Evolutionary conservation across 2,113 vertebrate genomes (phyloP).

Genomic region (Protomyctophum bolini): DNA sequence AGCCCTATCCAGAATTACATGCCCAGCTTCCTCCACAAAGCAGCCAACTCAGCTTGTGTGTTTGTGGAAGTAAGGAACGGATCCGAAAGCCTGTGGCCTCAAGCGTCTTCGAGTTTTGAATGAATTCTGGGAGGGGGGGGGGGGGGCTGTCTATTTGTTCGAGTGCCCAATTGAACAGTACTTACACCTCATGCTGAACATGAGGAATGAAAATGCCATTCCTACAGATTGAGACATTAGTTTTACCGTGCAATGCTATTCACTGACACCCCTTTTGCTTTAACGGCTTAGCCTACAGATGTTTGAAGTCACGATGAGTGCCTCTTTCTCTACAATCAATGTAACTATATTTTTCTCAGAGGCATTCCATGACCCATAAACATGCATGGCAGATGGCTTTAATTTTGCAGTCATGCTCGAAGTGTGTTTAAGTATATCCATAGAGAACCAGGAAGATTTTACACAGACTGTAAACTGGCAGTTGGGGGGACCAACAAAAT

Average conservation of each 20-base stretch:
- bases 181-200: neutral
- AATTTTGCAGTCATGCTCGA: neutral
- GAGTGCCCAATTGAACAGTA: constrained; percentile 13
- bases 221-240: neutral
- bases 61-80: constrained; percentile 33
- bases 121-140: constrained; percentile 13
- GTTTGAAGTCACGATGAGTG: constrained; percentile 6
- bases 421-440: constrained; percentile 24
- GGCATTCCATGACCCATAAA: neutral
- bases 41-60: constrained; percentile 51
- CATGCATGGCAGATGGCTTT: neutral
- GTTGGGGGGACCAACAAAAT: constrained; percentile 21
- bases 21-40: constrained; percentile 36
- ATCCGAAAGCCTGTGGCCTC: constrained; percentile 35
- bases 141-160: neutral
- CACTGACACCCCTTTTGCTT: neutral
- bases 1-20: constrained; percentile 52
- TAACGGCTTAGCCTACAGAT: neutral
- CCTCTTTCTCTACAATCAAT: neutral
- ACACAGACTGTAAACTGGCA: constrained; percentile 1
- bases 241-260: constrained; percentile 8
- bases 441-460: neutral
- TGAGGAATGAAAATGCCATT: constrained; percentile 12
- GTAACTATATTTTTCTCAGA: neutral
- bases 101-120: constrained; percentile 31